Conservation (phyloP, 1,140 invertebrate species). For the Drosophila chauvacae region DNA sequence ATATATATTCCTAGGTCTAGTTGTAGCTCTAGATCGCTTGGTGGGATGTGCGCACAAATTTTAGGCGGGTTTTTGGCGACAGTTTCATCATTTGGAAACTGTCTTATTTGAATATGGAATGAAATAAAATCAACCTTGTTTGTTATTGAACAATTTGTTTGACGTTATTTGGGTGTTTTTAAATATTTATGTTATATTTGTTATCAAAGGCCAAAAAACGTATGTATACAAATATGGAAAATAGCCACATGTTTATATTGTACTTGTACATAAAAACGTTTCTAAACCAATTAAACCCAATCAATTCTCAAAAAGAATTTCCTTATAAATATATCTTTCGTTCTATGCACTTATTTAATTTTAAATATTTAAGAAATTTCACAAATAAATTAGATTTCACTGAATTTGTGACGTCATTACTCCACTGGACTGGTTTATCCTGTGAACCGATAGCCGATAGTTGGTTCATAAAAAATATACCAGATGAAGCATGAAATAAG, state of each 20-base stretch:
- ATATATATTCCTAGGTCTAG: slow-evolving; percentile 8
- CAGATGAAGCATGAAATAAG: neutral
- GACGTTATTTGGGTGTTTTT: neutral
- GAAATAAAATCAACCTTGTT: slow-evolving; percentile 67
- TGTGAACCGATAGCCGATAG: neutral
- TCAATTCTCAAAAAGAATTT: too few relatives aligned
- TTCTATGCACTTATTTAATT: neutral
- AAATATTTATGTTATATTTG: neutral
- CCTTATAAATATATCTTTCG: too few relatives aligned
- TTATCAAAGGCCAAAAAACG: too few relatives aligned
- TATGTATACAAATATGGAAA: too few relatives aligned
- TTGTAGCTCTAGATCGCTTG: slow-evolving; percentile 10
- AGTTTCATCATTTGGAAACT: slow-evolving; percentile 40
- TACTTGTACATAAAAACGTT: too few relatives aligned
- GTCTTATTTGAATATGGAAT: slow-evolving; percentile 35
- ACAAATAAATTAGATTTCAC: accelerated
- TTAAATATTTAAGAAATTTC: neutral
- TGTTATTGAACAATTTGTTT: slow-evolving; percentile 53
- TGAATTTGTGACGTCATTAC: neutral
- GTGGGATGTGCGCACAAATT: slow-evolving; percentile 38
- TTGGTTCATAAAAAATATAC: neutral
- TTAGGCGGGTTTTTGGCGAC: slow-evolving; percentile 24
- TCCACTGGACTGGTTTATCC: neutral
- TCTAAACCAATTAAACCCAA: too few relatives aligned
- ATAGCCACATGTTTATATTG: too few relatives aligned